phyloP scores from a whole-genome alignment of 2,888 invertebrate genomes.

The Aproaerema taeniolella region DNA sequence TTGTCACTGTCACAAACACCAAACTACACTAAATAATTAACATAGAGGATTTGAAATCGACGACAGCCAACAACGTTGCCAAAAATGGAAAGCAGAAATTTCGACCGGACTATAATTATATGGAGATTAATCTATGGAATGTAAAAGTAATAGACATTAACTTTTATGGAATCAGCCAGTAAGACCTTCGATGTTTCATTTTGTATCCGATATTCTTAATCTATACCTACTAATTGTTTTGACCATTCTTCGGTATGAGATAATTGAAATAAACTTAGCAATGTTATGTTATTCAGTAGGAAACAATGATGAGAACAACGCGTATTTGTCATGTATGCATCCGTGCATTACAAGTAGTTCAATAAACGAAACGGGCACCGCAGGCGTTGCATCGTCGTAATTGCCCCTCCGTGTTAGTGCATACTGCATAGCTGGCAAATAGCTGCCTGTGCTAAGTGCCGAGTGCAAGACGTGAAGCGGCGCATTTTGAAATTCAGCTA shows the following conservation, averaged over 20 bases:
- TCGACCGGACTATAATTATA: conserved; percentile 2
- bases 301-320: too few relatives aligned
- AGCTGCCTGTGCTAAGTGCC: conserved; percentile 25
- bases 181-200: too few relatives aligned
- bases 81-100: conserved; percentile 11
- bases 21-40: too few relatives aligned
- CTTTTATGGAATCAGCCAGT: too few relatives aligned
- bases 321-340: too few relatives aligned
- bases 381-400: conserved; percentile 30
- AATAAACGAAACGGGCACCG: conserved; percentile 8
- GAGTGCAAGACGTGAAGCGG: not conserved
- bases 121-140: conserved; percentile 2
- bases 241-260: too few relatives aligned
- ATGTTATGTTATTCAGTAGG: too few relatives aligned
- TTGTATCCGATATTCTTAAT: too few relatives aligned
- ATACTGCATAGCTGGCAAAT: conserved; percentile 31
- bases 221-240: too few relatives aligned
- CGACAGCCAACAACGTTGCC: not conserved
- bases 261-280: too few relatives aligned
- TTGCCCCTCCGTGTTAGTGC: conserved; percentile 27
- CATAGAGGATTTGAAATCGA: conserved; percentile 1
- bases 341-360: conserved; percentile 7
- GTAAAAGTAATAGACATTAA: too few relatives aligned
- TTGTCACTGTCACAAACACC: conserved; percentile 19
- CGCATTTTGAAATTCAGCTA: conserved; percentile 18